Conservation (phyloP, 2,113 vertebrate species). For the Glaucidium brasilianum region DNA sequence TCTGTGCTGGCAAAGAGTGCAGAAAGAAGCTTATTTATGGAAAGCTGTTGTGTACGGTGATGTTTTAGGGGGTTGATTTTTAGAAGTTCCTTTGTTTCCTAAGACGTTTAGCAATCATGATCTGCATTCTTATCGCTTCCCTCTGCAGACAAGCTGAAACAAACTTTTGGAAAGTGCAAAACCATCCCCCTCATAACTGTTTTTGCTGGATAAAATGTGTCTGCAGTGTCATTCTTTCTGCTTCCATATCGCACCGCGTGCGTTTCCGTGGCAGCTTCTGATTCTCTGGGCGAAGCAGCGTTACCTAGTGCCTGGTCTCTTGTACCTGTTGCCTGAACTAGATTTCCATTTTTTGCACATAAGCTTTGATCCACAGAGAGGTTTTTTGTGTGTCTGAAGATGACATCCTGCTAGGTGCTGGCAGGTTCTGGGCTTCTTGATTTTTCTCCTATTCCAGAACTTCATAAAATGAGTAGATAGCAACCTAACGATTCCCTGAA, state of each 20-base stretch:
- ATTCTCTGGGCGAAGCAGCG: background rate
- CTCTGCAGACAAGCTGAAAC: background rate
- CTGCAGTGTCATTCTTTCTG: background rate
- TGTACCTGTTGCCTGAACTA: background rate
- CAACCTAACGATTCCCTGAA: background rate
- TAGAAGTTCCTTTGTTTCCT: background rate
- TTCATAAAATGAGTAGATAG: background rate
- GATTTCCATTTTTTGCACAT: background rate
- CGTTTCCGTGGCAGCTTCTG: background rate
- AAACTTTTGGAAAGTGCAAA: background rate
- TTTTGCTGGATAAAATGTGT: background rate
- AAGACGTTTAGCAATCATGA: accelerated
- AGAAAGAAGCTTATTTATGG: background rate
- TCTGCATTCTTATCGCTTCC: background rate
- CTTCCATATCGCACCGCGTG: accelerated
- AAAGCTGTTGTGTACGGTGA: accelerated
- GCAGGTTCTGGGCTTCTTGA: background rate
- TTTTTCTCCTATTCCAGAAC: background rate
- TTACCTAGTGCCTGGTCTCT: background rate
- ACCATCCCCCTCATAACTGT: accelerated
- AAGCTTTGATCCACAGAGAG: background rate
- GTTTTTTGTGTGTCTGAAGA: background rate
- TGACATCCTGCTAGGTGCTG: background rate
- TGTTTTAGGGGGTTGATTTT: background rate
- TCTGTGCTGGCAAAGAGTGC: background rate